These are phyloP conservation scores for Apamea crenata DNA, from an alignment of 2,888 invertebrate species.

Conservation along the genomic window DNA sequence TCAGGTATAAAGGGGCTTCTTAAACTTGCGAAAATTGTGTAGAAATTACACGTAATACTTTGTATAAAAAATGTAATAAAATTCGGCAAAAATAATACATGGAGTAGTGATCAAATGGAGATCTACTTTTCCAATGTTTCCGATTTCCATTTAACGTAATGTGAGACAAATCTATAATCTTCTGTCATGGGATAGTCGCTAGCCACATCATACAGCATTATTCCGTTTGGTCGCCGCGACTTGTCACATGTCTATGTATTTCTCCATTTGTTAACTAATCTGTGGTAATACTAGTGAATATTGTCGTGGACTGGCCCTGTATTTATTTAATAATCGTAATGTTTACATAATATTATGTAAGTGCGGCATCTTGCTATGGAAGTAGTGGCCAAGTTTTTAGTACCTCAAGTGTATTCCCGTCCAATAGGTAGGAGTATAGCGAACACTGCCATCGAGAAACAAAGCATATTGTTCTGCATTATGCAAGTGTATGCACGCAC, in stretches of 20 bases:
- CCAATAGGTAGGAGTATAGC: constrained; percentile 45
- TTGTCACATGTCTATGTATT: neutral
- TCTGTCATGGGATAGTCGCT: neutral
- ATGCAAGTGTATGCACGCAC: neutral
- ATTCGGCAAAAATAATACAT: constrained; percentile 61
- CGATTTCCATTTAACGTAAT: neutral
- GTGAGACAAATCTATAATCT: neutral
- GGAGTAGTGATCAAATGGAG: constrained; percentile 17
- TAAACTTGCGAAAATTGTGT: constrained; percentile 30
- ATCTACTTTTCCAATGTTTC: neutral
- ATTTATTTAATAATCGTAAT: constrained; percentile 61
- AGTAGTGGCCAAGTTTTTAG: constrained; percentile 60
- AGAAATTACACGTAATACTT: constrained; percentile 15
- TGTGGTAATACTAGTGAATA: constrained; percentile 40
- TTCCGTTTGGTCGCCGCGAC: constrained; percentile 10
- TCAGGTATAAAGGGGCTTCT: constrained; percentile 29
- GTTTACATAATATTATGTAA: constrained; percentile 50
- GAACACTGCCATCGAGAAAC: constrained; percentile 39
- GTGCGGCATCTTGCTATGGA: constrained; percentile 74
- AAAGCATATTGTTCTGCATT: neutral
- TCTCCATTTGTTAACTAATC: constrained; percentile 38
- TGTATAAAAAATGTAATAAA: constrained; percentile 51
- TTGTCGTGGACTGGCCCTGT: constrained; percentile 57
- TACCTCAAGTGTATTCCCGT: constrained; percentile 61
- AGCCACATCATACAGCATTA: neutral